phyloP scores from a whole-genome alignment of 1,140 invertebrate species.

The Acromyrmex heyeri region DNA sequence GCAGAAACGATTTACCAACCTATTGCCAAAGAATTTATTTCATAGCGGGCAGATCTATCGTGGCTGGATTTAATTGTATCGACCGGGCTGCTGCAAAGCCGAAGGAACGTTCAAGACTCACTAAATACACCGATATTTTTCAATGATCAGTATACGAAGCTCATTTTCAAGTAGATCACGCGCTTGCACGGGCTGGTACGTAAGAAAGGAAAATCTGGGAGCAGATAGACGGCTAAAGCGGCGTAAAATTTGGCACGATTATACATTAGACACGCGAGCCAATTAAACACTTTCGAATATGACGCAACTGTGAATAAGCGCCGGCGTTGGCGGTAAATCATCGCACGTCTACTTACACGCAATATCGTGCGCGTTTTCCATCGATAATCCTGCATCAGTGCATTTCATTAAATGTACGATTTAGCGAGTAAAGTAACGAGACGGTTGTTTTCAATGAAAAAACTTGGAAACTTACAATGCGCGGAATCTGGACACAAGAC shows the following conservation, averaged over 20 bases:
- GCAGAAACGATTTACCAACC: conserved; percentile 41
- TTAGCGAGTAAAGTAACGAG: conserved; percentile 33
- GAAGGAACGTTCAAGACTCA: conserved; percentile 35
- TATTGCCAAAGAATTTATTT: conserved; percentile 68
- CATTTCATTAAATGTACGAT: conserved; percentile 57
- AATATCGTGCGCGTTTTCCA: conserved; percentile 51
- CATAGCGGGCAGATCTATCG: conserved; percentile 34
- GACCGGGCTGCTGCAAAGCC: not conserved
- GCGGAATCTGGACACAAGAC: conserved; percentile 19
- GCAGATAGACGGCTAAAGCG: conserved; percentile 26
- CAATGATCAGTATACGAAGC: not conserved
- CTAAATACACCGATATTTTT: conserved; percentile 63
- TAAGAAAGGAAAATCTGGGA: conserved; percentile 1
- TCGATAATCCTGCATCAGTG: conserved; percentile 52
- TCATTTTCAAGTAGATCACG: conserved; percentile 71
- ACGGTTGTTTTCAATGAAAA: conserved; percentile 38
- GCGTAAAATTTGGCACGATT: conserved; percentile 54
- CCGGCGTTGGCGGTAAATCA: conserved; percentile 30
- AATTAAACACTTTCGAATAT: conserved; percentile 61
- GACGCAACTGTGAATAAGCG: conserved; percentile 44
- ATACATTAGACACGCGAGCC: conserved; percentile 38
- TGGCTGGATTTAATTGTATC: conserved; percentile 67
- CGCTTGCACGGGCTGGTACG: conserved; percentile 8
- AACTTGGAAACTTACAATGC: not conserved
- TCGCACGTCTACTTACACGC: conserved; percentile 34